Evolutionary conservation across 2,113 vertebrate genomes (phyloP).

Genomic region (Micronycteris hirsuta): DNA sequence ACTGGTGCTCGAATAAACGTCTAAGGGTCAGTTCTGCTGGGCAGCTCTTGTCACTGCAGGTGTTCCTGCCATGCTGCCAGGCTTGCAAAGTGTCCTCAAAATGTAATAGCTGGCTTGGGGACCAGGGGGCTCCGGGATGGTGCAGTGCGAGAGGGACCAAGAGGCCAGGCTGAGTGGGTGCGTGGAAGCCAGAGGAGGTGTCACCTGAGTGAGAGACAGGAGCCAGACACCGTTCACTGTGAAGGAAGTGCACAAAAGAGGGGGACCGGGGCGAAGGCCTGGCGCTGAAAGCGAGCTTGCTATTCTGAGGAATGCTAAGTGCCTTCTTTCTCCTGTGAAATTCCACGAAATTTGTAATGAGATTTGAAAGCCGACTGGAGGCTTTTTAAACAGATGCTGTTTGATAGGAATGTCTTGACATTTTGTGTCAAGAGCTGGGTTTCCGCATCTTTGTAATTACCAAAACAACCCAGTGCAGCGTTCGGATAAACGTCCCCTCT

Average conservation of each 20-base stretch:
- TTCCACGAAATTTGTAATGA: neutral
- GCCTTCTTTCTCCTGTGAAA: neutral
- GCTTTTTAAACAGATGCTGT: neutral
- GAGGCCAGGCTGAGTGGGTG: neutral
- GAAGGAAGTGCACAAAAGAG: neutral
- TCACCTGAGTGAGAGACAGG: neutral
- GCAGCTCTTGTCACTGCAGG: neutral
- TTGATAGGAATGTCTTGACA: neutral
- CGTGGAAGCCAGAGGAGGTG: neutral
- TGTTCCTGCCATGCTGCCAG: neutral
- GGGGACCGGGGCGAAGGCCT: neutral
- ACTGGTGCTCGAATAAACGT: neutral
- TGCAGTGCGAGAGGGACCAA: neutral
- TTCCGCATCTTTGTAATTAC: neutral
- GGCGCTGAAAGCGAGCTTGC: neutral
- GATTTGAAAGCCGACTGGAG: neutral
- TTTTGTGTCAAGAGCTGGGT: neutral
- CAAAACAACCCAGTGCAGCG: neutral
- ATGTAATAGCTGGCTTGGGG: neutral
- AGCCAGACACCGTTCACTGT: neutral
- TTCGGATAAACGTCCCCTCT: neutral
- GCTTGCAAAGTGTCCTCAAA: neutral
- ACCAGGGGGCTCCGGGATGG: neutral
- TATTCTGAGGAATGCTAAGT: neutral
- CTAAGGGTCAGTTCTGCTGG: no score